Conservation (phyloP, 2,797 vertebrate genomes). For the Chromis chromis region DNA sequence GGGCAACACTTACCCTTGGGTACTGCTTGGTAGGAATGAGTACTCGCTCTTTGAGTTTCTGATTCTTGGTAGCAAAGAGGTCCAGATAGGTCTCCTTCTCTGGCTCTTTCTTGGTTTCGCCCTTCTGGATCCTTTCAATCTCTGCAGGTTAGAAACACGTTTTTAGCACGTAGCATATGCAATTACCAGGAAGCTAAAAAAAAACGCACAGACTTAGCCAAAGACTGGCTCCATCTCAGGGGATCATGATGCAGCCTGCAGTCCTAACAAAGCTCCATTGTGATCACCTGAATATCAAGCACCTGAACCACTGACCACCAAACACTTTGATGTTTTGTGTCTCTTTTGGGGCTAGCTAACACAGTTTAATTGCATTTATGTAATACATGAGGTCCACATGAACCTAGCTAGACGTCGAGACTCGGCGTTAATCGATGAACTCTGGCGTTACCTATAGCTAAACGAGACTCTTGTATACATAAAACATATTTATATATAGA, state of each 20-base stretch:
- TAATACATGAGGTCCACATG: neutral
- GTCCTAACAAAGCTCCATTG: neutral
- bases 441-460: neutral
- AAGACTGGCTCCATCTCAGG: neutral
- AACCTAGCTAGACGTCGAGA: neutral
- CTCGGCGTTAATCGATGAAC: neutral
- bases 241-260: neutral
- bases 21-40: slow-evolving; percentile 97
- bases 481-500: neutral
- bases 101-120: slow-evolving; percentile 91
- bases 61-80: slow-evolving; percentile 94
- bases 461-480: neutral
- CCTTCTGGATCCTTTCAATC: slow-evolving; percentile 96
- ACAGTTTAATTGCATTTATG: neutral
- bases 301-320: neutral
- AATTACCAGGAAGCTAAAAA: neutral
- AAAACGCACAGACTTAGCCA: neutral
- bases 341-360: too few relatives aligned
- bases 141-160: slow-evolving; percentile 77
- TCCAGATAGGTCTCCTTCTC: slow-evolving; percentile 95
- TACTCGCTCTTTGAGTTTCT: slow-evolving; percentile 94
- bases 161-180: neutral
- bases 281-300: neutral
- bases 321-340: neutral
- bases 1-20: slow-evolving; percentile 88